Base-by-base conservation (phyloP, 2,113 vertebrate genomes). In the Riparia riparia region DNA sequence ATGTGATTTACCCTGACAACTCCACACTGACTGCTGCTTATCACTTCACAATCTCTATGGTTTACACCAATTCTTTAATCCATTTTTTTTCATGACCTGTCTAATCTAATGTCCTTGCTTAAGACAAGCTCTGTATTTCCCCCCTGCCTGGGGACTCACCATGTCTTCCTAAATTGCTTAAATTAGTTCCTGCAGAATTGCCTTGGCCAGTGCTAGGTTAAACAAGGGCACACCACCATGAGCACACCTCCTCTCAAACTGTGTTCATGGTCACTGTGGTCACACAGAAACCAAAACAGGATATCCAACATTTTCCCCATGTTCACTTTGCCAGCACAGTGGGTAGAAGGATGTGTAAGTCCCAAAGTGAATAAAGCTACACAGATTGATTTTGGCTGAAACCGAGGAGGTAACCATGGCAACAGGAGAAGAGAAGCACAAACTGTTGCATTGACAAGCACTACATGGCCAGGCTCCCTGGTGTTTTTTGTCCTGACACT, bases 371-470 rank as follows among this genome's bases (percentile, higher is more conserved):
- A 82, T 68, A 87, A 82, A 91, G 31, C 22, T 28, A 13, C 7
- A 2, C 7, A 60, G 77, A 50, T 21, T 70, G 81, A 69, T 65
- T 87, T 88, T 34, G 41, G 26, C 2, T 79, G 74, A 79, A 93
- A 60, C 29, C 0, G 0, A 76, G 50, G 16, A 44, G 57, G 87
- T 95, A 87, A 37, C 85, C 45, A 57, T 39, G 63, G 84, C 26
- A 79, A 93, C 41, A 45, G 57, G 18, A 89, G 79, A 93, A 51
- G n/a, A 82, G 51, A 63, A 56, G 49, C 31, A 85, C 57, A 76
- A 76, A 68, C 21, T 60, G 31, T n/a, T 66, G 24, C 44, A 26
- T 21, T 1, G 2, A 42, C 65, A 60, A 85, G 42, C 53, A 26
- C 37, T 47, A 5, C 66, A 45, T 14, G 51, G 57, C 10, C 49